phyloP scores from a whole-genome alignment of 1,140 invertebrate genomes.

The Pseudomyrmex flavicornis region DNA sequence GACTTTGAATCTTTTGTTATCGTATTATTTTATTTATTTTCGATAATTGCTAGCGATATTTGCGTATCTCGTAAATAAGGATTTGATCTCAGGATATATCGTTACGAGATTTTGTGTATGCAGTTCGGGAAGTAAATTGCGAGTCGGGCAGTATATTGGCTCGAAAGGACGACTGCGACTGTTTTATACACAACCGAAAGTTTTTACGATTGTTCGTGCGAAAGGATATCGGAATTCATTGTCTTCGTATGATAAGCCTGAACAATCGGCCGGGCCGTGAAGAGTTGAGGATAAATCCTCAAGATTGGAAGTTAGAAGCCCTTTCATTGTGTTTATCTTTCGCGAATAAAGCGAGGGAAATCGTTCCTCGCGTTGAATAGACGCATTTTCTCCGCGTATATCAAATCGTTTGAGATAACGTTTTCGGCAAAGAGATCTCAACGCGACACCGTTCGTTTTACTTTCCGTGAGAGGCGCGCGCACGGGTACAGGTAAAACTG shows the following conservation, averaged over 20 bases:
- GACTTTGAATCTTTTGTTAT: no score
- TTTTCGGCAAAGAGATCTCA: neutral
- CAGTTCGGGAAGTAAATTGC: conserved; percentile 1
- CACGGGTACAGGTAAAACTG: no score
- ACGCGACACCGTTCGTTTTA: neutral
- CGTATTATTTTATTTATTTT: no score
- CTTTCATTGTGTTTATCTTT: conserved; percentile 31
- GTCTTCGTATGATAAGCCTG: neutral
- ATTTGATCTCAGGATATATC: neutral
- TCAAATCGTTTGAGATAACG: conserved; percentile 10
- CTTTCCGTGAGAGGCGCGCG: no score
- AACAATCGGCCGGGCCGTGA: neutral
- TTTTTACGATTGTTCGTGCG: conserved; percentile 29
- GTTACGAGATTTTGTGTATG: conserved; percentile 2
- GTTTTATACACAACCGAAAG: conserved; percentile 21
- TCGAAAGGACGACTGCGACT: neutral
- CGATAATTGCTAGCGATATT: neutral
- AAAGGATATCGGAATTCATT: conserved; percentile 11
- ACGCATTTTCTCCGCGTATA: conserved; percentile 1
- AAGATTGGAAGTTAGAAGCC: conserved; percentile 19
- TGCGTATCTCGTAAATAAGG: no score
- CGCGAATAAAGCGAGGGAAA: neutral
- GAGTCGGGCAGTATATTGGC: conserved; percentile 3
- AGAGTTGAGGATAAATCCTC: neutral
- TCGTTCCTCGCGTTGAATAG: neutral